These are phyloP conservation scores for Megaptera novaeangliae DNA, from an alignment of 2,113 vertebrate species.

Conservation along the genomic window DNA sequence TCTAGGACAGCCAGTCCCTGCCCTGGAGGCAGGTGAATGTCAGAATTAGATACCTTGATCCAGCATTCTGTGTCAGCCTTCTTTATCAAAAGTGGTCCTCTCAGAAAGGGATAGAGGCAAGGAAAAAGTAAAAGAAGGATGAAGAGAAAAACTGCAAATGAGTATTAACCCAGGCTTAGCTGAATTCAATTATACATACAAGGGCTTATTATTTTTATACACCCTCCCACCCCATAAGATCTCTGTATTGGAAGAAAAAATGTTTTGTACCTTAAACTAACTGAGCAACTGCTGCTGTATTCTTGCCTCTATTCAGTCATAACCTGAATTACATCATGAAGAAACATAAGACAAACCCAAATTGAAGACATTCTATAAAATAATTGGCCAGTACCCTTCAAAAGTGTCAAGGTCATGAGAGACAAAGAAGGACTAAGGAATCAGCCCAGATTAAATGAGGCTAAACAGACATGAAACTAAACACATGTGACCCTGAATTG, in stretches of 20 bases:
- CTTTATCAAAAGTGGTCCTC: not conserved
- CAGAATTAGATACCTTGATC: not conserved
- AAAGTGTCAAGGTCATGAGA: not conserved
- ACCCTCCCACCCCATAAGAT: not conserved
- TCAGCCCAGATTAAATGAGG: not conserved
- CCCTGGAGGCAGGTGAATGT: not conserved
- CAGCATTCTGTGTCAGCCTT: not conserved
- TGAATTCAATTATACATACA: not conserved
- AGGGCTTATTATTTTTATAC: constrained; percentile 3
- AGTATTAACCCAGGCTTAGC: not conserved
- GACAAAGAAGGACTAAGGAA: not conserved
- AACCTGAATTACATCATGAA: not conserved
- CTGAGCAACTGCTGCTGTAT: not conserved
- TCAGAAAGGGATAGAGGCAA: not conserved
- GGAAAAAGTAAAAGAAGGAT: not conserved
- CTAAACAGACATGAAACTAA: not conserved
- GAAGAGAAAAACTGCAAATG: not conserved
- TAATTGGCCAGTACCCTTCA: not conserved
- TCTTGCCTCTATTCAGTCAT: not conserved
- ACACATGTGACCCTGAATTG: not conserved
- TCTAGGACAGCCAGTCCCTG: not conserved
- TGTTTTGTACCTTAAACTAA: not conserved
- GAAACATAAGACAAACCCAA: not conserved
- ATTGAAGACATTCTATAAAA: not conserved
- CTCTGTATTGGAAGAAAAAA: constrained; percentile 10